Evolutionary conservation across 92 coral and sea anemone species (phyloP), one percentile per base, ranked within the genome.

Genomic region (Epizoanthus illoricatus): DNA sequence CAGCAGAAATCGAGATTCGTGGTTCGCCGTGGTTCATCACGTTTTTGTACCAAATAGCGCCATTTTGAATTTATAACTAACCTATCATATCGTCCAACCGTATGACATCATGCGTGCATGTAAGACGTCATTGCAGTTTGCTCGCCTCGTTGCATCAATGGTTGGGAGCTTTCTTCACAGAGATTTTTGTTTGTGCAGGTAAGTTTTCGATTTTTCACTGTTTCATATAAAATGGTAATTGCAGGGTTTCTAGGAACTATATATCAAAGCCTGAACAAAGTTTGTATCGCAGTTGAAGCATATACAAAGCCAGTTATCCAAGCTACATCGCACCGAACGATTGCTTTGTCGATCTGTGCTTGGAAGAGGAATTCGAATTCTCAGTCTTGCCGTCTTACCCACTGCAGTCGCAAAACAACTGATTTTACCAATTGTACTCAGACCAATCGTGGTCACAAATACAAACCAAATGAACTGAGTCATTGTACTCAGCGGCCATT

Each of bases 51-150:
- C 43, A 71, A 71, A 43, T 60, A 71, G 76, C 40, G 60, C 76
- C 76, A n/a, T 71, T 71, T 71, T 71, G 17, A 71, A 43, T 71
- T 71, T 71, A 71, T 71, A 43, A 71, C 58, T 71, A 69, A 69
- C 52, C 55, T 36, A n/a, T n/a, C n/a, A n/a, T n/a, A n/a, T n/a
- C n/a, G n/a, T n/a, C n/a, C n/a, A n/a, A n/a, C n/a, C n/a, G n/a
- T n/a, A n/a, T n/a, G 68, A 63, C 68, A 21, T 63, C 68, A 71
- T 71, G 76, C 76, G 61, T 60, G 76, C n/a, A n/a, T 10, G 76
- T 18, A n/a, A 59, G 76, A 41, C 60, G 19, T 57, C 18, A 5
- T 15, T n/a, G 7, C 76, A 43, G 57, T 42, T 72, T 41, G 23
- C 36, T 49, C n/a, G 42, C 62, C 62, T 72, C 76, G 62, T 72